Evolutionary conservation across 2,113 vertebrate genomes (phyloP), one percentile per base, ranked within the genome.

Genomic region (Echinops telfairi): DNA sequence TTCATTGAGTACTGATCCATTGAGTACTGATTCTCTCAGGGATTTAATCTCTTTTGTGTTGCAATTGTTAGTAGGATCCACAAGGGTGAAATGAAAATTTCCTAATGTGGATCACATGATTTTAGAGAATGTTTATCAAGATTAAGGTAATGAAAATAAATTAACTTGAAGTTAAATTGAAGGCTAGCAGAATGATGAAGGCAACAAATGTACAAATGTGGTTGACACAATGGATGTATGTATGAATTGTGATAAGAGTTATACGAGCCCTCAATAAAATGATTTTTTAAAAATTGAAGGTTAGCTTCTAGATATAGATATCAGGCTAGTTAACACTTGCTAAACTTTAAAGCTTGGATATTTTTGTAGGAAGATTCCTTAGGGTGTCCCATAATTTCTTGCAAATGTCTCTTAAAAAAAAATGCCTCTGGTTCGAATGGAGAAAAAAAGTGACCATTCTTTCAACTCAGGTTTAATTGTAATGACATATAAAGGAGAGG

Each of bases 281-380:
- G 40, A 40, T 40, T 40, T 40, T 40, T 40, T 40, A 40, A 40
- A 53, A 53, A 14, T 53, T n/a, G n/a, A 47, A 84, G 57, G 9
- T 43, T 60, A 57, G n/a, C 47, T n/a, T 38, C 38, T 83, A 79
- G 83, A 62, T 94, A 57, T 3, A 17, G 62, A 38, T 64, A 31
- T 27, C 73, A 93, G 76, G 47, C 64, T 86, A 71, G 25, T 77
- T 92, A 90, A 92, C 89, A 90, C 29, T 77, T 43, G 58, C 71
- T 92, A 66, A 83, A 29, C 68, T 92, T 80, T 75, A 89, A 95
- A 95, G 29, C 25, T 43, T 70, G 6, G 22, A 33, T 91, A 88
- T 89, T 31, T 29, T 29, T 29, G 16, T 75, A 36, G 82, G 75
- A 71, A 85, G 6, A 86, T 95, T 85, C 23, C 31, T 64, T 31